These are phyloP conservation scores for Torymus aiolomorphi DNA, from an alignment of 2,888 invertebrate genomes.

Conservation along the genomic window DNA sequence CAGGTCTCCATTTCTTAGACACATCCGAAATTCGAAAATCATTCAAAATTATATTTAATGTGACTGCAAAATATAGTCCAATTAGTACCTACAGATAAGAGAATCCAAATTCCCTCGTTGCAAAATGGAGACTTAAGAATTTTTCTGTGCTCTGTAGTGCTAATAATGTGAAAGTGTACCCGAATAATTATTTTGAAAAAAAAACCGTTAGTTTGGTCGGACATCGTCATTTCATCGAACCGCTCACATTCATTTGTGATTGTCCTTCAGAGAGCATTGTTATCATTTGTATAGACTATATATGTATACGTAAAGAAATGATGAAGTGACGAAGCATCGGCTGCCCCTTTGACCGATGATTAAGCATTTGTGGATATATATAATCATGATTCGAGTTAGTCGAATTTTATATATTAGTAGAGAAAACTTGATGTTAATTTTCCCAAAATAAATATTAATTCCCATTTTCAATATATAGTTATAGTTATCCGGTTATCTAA, in stretches of 20 bases:
- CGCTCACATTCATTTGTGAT: slow-evolving; percentile 50
- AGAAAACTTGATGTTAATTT: slow-evolving; percentile 35
- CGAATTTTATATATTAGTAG: slow-evolving; percentile 46
- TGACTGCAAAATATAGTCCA: neutral
- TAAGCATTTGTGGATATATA: slow-evolving; percentile 48
- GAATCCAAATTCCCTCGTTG: neutral
- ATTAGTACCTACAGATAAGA: neutral
- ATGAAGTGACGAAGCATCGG: slow-evolving; percentile 55
- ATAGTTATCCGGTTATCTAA: slow-evolving; percentile 38
- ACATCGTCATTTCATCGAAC: slow-evolving; percentile 55
- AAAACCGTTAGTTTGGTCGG: slow-evolving; percentile 45
- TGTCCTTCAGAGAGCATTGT: slow-evolving; percentile 38
- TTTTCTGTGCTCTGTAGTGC: slow-evolving; percentile 61
- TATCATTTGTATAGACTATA: slow-evolving; percentile 8
- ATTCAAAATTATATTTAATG: neutral
- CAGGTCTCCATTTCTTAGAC: slow-evolving; percentile 52
- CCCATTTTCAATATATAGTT: slow-evolving; percentile 32
- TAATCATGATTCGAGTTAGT: slow-evolving; percentile 50
- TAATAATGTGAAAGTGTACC: slow-evolving; percentile 59
- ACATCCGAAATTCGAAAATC: neutral
- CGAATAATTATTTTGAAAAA: slow-evolving; percentile 48
- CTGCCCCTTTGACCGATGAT: slow-evolving; percentile 40
- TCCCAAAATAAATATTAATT: slow-evolving; percentile 33
- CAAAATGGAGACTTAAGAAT: slow-evolving; percentile 53
- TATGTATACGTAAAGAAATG: slow-evolving; percentile 10